Evolutionary conservation across 2,888 invertebrate genomes (phyloP).

Genomic region (Apodemia mormo): DNA sequence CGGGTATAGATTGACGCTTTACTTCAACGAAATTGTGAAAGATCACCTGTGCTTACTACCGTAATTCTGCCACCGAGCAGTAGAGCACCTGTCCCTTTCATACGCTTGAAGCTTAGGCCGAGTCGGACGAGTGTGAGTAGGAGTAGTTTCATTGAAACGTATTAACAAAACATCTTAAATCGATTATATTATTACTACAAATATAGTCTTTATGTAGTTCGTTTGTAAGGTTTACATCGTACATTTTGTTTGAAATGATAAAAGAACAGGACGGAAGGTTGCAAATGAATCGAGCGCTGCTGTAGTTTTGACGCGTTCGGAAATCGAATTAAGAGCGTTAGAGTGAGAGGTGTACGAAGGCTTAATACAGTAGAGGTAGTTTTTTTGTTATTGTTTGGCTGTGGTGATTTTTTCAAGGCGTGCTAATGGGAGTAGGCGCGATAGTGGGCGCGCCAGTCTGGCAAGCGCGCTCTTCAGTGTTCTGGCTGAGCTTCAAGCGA

Average conservation of each 20-base stretch:
- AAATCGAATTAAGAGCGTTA: conserved; percentile 80
- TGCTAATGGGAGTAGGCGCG: conserved; percentile 81
- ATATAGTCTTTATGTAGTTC: conserved; percentile 42
- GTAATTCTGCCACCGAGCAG: conserved; percentile 76
- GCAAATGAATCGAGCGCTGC: conserved; percentile 70
- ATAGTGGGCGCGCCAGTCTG: conserved; percentile 77
- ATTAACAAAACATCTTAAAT: conserved; percentile 48
- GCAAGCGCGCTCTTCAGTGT: conserved; percentile 82
- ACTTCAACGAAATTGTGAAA: conserved; percentile 70
- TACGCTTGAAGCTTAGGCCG: conserved; percentile 76
- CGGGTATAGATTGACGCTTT: conserved; percentile 68
- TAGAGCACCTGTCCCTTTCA: conserved; percentile 81
- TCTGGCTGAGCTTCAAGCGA: conserved; percentile 79
- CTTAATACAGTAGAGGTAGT: conserved; percentile 67
- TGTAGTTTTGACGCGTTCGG: conserved; percentile 79
- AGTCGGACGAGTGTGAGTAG: conserved; percentile 80
- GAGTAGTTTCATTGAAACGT: conserved; percentile 63
- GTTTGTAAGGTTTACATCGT: conserved; percentile 26
- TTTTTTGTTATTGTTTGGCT: conserved; percentile 76
- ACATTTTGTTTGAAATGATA: conserved; percentile 40
- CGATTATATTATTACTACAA: conserved; percentile 28
- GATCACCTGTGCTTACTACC: conserved; percentile 82
- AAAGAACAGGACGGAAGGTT: conserved; percentile 73
- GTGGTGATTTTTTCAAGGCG: conserved; percentile 79
- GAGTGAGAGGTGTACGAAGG: conserved; percentile 75